Evolutionary conservation across 2,797 vertebrate genomes (phyloP).

Genomic region (Sebastiscus albofasciatus): DNA sequence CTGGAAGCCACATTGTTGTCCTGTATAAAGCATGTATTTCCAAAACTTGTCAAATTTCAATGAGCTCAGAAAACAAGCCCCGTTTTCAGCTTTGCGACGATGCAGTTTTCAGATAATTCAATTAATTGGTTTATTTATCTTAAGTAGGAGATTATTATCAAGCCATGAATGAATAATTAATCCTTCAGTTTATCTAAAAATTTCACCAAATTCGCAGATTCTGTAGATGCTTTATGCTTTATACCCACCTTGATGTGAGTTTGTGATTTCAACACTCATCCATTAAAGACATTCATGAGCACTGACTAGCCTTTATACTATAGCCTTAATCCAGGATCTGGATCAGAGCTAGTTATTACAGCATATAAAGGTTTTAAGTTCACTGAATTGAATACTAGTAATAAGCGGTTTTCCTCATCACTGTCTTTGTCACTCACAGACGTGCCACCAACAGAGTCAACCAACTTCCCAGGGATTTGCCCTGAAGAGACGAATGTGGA

Average conservation of each 20-base stretch:
- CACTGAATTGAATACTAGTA: not conserved
- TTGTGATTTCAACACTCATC: not conserved
- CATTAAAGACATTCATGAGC: not conserved
- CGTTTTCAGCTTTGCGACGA: not conserved
- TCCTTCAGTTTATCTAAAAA: not conserved
- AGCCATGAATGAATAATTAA: not conserved
- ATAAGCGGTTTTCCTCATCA: not conserved
- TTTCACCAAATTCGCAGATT: too few species aligned
- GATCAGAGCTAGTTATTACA: not conserved
- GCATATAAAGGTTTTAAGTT: not conserved
- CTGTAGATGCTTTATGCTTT: too few species aligned
- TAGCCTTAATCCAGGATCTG: not conserved
- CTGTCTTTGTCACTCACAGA: conserved; percentile 74
- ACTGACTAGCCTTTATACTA: not conserved
- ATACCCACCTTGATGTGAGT: not conserved
- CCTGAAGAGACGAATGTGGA: conserved; percentile 72
- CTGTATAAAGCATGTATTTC: not conserved
- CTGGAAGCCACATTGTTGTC: not conserved
- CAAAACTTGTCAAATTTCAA: not conserved
- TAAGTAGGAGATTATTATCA: not conserved
- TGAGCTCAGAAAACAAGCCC: too few species aligned
- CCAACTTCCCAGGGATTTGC: conserved; percentile 86
- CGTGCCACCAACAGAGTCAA: conserved; percentile 83
- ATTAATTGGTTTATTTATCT: not conserved
- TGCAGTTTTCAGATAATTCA: not conserved